Evolutionary conservation across 2,888 invertebrate genomes (phyloP).

Genomic region (Toxonevra muliebris): DNA sequence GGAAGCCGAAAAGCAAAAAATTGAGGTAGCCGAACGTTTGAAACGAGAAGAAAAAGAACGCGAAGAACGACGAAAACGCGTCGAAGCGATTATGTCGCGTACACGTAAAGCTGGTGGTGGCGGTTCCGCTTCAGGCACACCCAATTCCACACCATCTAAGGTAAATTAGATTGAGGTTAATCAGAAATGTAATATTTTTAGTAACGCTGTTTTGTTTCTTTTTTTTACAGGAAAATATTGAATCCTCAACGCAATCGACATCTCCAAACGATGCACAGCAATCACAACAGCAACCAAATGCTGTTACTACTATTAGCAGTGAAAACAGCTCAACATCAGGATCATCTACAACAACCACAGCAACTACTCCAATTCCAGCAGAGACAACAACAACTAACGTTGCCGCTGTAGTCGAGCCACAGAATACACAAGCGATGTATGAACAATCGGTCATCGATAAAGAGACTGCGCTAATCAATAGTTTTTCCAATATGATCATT

Average conservation of each 20-base stretch:
- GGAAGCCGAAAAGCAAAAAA: conserved; percentile 83
- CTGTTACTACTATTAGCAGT: conserved; percentile 24
- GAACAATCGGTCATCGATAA: conserved; percentile 65
- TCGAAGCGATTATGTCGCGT: conserved; percentile 91
- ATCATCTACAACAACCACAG: conserved; percentile 36
- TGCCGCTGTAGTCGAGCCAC: conserved; percentile 44
- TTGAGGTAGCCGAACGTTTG: conserved; percentile 83
- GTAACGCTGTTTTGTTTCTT: background rate
- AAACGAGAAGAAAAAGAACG: conserved; percentile 90
- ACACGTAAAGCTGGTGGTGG: conserved; percentile 69
- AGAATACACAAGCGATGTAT: conserved; percentile 60
- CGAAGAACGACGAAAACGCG: conserved; percentile 85
- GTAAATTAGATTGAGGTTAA: conserved; percentile 42
- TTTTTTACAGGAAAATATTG: conserved; percentile 49
- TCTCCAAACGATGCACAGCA: conserved; percentile 36
- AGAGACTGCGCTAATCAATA: conserved; percentile 63
- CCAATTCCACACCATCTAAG: conserved; percentile 61
- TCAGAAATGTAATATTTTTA: background rate
- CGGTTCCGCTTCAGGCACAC: conserved; percentile 44
- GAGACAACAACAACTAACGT: conserved; percentile 28
- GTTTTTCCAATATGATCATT: conserved; percentile 63
- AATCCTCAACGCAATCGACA: conserved; percentile 43
- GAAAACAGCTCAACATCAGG: conserved; percentile 36
- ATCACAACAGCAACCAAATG: conserved; percentile 32
- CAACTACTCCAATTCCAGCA: conserved; percentile 8